Percentiles rank a stretch among this genome's conserved stretches.
phyloP scores from a whole-genome alignment of 1,140 invertebrate genomes.

The Homalodisca vitripennis region DNA sequence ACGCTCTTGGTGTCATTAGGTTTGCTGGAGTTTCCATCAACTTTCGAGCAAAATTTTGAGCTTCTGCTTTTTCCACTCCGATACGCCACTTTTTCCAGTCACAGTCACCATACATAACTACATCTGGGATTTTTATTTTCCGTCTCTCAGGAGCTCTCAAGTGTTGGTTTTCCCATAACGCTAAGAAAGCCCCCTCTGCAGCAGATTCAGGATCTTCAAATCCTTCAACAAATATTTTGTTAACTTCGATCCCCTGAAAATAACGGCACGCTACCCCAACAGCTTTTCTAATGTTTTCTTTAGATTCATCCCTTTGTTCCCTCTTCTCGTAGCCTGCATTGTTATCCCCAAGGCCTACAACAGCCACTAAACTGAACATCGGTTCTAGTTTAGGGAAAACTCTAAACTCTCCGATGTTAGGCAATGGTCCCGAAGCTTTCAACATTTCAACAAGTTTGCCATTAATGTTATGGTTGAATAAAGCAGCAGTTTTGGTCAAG shows the following conservation, averaged over 20 bases:
- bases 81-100: constrained; percentile 54
- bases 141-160: constrained; percentile 27
- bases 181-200: constrained; percentile 68
- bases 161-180: constrained; percentile 65
- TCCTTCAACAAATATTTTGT: constrained; percentile 64
- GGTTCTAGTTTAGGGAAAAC: constrained; percentile 62
- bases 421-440: constrained; percentile 21
- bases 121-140: constrained; percentile 32
- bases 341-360: constrained; percentile 68
- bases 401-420: constrained; percentile 58
- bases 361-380: constrained; percentile 60
- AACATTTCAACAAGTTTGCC: constrained; percentile 32
- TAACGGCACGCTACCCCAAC: constrained; percentile 64
- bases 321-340: constrained; percentile 56
- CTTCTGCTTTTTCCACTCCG: constrained; percentile 56
- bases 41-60: constrained; percentile 60
- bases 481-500: constrained; percentile 34
- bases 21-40: constrained; percentile 65
- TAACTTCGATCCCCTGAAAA: constrained; percentile 58
- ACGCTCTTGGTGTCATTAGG: constrained; percentile 60
- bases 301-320: constrained; percentile 66
- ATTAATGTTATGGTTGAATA: constrained; percentile 31
- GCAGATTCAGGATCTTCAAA: constrained; percentile 70
- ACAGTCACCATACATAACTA: constrained; percentile 42
- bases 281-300: constrained; percentile 61